phyloP scores from a whole-genome alignment of 1,140 invertebrate species.

The Drosophila burlai region DNA sequence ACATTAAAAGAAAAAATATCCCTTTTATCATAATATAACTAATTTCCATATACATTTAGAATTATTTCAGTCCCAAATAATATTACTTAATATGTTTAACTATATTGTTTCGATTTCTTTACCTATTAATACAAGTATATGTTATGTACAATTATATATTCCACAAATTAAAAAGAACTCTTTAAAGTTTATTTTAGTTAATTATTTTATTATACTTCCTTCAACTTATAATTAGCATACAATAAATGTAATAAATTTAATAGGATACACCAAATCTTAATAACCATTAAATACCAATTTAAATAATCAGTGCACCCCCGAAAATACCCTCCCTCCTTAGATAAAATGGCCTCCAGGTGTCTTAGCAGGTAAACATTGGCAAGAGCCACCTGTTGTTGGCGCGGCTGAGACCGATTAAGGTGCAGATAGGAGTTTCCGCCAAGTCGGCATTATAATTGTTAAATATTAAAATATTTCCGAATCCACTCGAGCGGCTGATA shows the following conservation, averaged over 20 bases:
- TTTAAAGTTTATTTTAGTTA: not conserved
- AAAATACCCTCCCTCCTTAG: not conserved
- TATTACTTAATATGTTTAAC: too few relatives aligned
- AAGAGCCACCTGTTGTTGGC: not conserved
- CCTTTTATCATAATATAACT: too few relatives aligned
- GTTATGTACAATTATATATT: too few relatives aligned
- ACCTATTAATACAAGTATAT: too few relatives aligned
- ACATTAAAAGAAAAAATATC: too few relatives aligned
- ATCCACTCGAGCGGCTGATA: conserved; percentile 21
- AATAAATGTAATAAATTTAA: not conserved
- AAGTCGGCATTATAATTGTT: conserved; percentile 49
- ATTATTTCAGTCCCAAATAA: too few relatives aligned
- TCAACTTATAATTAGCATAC: not conserved
- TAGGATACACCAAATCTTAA: not conserved
- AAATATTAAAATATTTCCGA: conserved; percentile 48
- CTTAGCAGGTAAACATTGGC: not conserved
- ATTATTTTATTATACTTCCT: not conserved
- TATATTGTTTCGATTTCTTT: too few relatives aligned
- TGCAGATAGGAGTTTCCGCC: conserved; percentile 21
- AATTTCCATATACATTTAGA: too few relatives aligned
- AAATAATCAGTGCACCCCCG: not conserved
- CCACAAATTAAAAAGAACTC: too few relatives aligned
- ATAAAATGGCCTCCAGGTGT: not conserved
- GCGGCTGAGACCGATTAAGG: not conserved
- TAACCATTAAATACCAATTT: not conserved